Evolutionary conservation across 2,888 invertebrate species (phyloP), one percentile per base, ranked within the genome.

Genomic region (Tenthredo distinguenda): DNA sequence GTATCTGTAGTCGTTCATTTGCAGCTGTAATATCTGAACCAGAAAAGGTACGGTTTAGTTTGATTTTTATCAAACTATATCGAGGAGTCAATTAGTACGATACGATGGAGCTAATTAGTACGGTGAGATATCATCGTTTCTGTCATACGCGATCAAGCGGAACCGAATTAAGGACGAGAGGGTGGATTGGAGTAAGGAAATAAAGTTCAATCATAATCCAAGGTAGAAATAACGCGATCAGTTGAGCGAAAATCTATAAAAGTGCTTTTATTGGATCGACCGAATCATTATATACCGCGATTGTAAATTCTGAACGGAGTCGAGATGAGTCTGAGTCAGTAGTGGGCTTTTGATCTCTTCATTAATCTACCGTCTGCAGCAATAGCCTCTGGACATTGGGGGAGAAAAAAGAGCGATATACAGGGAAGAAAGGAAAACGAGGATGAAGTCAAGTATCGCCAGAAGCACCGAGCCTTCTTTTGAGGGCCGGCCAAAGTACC

Each of bases 1-100:
- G 92, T 98, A 99, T 90, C 98, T 95, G 93, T 98, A 98, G 92
- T 98, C 98, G 92, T 99, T 98, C 99, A 99, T 99, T 94, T 98
- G 98, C 12, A 99, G 95, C 92, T 98, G 98, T 21, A 98, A 94
- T 89, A 99, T 98, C 99, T 99, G 96, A 58, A 96, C 95, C 87
- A 89, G 2, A 50, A 55, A 55, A 7, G 10, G 18, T 55, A 47
- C 47, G 15, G 47, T 47, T 47, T 47, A 47, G 47, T 47, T 15
- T n/a, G 47, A 15, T n/a, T 71, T 34, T 34, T 40, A n/a, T 37
- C 9, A n/a, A 71, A 71, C 7, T 37, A n/a, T 71, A 71, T n/a
- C 7, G 34, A n/a, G 4, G 18, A 9, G n/a, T n/a, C 18, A 15
- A 74, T 74, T 26, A 21, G 40, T n/a, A 0, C n/a, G 10, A 26